Evolutionary conservation across 2,113 vertebrate genomes (phyloP).

Genomic region (Oostethus manadensis): DNA sequence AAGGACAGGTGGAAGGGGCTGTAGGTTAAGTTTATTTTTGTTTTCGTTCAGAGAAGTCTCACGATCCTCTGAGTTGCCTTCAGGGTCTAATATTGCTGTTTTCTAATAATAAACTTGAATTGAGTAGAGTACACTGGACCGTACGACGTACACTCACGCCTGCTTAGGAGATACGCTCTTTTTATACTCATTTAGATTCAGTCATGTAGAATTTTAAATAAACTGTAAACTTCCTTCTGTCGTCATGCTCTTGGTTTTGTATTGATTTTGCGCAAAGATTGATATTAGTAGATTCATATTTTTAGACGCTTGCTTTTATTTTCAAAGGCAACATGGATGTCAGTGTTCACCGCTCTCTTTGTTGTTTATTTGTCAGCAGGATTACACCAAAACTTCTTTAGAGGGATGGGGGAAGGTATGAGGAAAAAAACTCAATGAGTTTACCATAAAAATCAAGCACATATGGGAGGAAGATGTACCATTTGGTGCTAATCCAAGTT

Average conservation of each 20-base stretch:
- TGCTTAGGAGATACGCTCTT: conserved; percentile 51
- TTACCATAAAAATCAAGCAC: conserved; percentile 1
- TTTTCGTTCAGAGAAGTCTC: conserved; percentile 49
- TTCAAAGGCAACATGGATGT: neutral
- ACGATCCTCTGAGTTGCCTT: conserved; percentile 49
- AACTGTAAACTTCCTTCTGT: conserved; percentile 54
- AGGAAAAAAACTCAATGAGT: neutral
- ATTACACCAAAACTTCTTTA: neutral
- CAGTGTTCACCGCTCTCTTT: neutral
- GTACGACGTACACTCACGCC: conserved; percentile 56
- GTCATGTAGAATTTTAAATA: conserved; percentile 62
- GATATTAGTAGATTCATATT: conserved; percentile 15
- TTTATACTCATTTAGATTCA: conserved; percentile 49
- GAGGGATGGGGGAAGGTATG: neutral
- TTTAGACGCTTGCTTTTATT: conserved; percentile 4
- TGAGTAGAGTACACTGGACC: conserved; percentile 70
- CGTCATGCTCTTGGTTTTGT: conserved; percentile 40
- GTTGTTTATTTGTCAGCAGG: neutral
- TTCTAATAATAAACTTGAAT: conserved; percentile 67
- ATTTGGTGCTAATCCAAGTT: neutral
- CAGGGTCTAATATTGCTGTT: conserved; percentile 60
- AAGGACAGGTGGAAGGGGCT: conserved; percentile 44
- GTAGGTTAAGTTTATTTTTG: conserved; percentile 27
- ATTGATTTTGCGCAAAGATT: conserved; percentile 21
- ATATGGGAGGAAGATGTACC: neutral